Base-by-base conservation (phyloP, 2,113 vertebrate species). In the Leptocoma aspasia region DNA sequence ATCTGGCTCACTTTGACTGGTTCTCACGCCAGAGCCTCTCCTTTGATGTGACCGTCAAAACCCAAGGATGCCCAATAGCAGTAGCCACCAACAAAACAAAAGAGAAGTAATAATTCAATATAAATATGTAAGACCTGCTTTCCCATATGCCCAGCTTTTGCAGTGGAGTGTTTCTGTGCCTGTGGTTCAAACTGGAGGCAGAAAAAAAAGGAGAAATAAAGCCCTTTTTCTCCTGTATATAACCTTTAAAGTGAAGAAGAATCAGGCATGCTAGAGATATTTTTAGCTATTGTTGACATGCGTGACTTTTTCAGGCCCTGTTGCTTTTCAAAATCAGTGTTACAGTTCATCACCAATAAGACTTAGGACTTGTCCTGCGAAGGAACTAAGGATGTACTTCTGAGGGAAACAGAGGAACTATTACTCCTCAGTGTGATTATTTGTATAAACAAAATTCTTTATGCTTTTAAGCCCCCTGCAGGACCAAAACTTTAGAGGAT, bases 1-100 rank as follows among this genome's bases (percentile, higher is more conserved):
- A 98, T 97, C 97, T 97, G 95, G 93, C 97, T 97, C 95, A 91
- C 78, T 95, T 91, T 95, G 95, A 94, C 97, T 72, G 50, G 94
- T 98, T 98, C 98, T 98, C 98, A 98, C 86, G 96, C 97, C 97
- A 96, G 95, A 95, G 86, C 82, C 57, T 47, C 64, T 75, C 70
- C 98, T 98, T 98, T 98, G 96, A 98, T 98, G 98, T 98, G 96
- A 96, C 95, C 82, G 28, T 97, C 96, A 95, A 97, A 97, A 95
- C 97, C 90, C 89, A 92, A 91, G 95, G 94, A 93, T 92, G 77
- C 93, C 96, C 96, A 89, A 90, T 31, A 94, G 86, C 57, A n/a
- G 86, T 80, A 94, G 86, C 86, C 87, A 83, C 73, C 83, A 94
- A 71, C 70, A 87, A 88, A 96, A 93, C 71, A 96, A 95, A 71